phyloP scores from a whole-genome alignment of 1,140 invertebrate genomes.

The Neoseiulus cucumeris region DNA sequence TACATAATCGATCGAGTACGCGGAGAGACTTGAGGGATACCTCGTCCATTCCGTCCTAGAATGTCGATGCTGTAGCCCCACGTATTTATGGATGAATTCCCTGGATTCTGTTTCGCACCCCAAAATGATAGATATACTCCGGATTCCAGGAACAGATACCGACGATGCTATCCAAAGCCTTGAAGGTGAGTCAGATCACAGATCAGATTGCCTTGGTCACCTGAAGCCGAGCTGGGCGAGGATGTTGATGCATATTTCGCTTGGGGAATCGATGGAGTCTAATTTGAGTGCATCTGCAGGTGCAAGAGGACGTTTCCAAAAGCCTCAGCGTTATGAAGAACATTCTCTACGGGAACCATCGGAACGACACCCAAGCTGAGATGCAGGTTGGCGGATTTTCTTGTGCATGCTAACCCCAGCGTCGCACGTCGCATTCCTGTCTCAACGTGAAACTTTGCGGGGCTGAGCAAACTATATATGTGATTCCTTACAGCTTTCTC shows the following conservation, averaged over 20 bases:
- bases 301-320: constrained; percentile 83
- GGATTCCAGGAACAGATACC: neutral
- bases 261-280: neutral
- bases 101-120: no score
- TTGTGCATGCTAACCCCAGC: neutral
- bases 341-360: constrained; percentile 89
- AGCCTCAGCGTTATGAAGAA: constrained; percentile 87
- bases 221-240: no score
- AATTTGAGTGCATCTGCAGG: constrained; percentile 15
- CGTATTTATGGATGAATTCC: no score
- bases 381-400: constrained; percentile 47
- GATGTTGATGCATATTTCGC: neutral
- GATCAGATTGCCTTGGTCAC: no score
- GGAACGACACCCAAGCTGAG: constrained; percentile 89
- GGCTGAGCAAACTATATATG: neutral
- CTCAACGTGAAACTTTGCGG: neutral
- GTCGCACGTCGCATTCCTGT: neutral
- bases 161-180: neutral
- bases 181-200: neutral
- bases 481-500: constrained; percentile 37
- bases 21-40: no score
- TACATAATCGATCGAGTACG: no score
- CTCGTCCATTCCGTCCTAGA: no score
- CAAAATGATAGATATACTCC: no score
- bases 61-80: no score